A percentile compares a stretch with the other conserved stretches of the same genome.
Conservation (phyloP, 2,888 invertebrate species). For the Pristionchus exspectatus region DNA sequence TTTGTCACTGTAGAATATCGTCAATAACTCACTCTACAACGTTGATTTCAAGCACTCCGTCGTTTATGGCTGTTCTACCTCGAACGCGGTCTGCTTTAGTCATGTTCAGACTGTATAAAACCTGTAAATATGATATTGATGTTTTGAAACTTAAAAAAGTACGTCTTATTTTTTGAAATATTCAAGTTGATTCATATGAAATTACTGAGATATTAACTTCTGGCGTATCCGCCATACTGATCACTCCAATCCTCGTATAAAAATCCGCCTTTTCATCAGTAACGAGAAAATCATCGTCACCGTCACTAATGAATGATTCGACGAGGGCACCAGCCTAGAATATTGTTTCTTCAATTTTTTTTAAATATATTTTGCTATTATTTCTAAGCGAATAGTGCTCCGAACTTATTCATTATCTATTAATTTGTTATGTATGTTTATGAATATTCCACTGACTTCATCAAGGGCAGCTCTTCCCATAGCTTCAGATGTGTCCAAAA, state of each 20-base stretch:
- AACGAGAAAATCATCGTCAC: background rate
- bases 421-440: too few species aligned
- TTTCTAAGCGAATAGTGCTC: too few species aligned
- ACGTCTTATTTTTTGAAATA: too few species aligned
- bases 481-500: too few species aligned
- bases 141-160: too few species aligned
- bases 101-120: background rate
- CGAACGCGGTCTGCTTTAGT: background rate
- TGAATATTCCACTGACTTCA: too few species aligned
- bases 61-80: background rate
- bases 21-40: background rate
- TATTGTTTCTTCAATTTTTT: too few species aligned
- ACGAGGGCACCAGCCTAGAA: background rate
- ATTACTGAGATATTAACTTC: too few species aligned
- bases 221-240: background rate
- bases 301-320: background rate
- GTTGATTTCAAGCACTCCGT: background rate
- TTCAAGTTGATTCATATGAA: too few species aligned
- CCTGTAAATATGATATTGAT: background rate
- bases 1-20: background rate
- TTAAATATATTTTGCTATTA: too few species aligned
- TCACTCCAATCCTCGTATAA: background rate
- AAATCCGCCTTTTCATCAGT: background rate
- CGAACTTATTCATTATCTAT: too few species aligned
- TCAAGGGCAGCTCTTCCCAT: too few species aligned